These are phyloP conservation scores for Oxyruncus cristatus DNA, from an alignment of 2,113 vertebrate species.

Conservation along the genomic window DNA sequence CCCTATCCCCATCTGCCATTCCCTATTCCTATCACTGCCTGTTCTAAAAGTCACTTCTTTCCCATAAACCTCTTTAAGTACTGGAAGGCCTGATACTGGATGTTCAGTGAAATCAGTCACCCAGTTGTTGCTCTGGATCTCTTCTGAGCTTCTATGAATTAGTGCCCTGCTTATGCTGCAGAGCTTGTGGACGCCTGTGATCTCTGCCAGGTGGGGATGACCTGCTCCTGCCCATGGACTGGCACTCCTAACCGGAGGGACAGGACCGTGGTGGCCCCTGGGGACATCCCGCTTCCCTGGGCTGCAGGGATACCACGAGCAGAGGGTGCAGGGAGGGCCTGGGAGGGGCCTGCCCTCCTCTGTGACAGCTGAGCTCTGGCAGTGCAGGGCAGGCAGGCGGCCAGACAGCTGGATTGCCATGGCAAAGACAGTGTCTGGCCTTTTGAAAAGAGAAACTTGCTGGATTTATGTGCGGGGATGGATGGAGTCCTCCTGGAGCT, in stretches of 20 bases:
- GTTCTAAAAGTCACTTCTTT: neutral
- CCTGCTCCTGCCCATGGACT: neutral
- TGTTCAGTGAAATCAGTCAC: accelerated
- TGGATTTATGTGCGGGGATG: slow-evolving; percentile 37
- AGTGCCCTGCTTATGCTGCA: accelerated
- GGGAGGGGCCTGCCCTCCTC: neutral
- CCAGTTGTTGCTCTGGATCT: neutral
- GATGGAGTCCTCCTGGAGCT: slow-evolving; percentile 35
- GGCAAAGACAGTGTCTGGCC: slow-evolving; percentile 54
- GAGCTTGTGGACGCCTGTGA: neutral
- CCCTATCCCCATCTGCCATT: neutral
- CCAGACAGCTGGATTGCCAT: slow-evolving; percentile 39
- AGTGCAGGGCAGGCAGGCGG: neutral
- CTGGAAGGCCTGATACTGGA: neutral
- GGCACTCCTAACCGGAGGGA: neutral
- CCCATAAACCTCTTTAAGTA: neutral
- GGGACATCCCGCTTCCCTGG: neutral
- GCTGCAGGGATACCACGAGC: neutral
- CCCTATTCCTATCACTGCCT: neutral
- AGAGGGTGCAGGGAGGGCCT: neutral
- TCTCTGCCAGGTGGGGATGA: neutral
- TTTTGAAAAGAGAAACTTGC: slow-evolving; percentile 45
- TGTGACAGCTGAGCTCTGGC: neutral
- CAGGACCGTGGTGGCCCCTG: neutral
- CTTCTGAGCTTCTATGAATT: neutral